Conservation (phyloP, 2,113 vertebrate genomes). For the Eretmodus cyanostictus region DNA sequence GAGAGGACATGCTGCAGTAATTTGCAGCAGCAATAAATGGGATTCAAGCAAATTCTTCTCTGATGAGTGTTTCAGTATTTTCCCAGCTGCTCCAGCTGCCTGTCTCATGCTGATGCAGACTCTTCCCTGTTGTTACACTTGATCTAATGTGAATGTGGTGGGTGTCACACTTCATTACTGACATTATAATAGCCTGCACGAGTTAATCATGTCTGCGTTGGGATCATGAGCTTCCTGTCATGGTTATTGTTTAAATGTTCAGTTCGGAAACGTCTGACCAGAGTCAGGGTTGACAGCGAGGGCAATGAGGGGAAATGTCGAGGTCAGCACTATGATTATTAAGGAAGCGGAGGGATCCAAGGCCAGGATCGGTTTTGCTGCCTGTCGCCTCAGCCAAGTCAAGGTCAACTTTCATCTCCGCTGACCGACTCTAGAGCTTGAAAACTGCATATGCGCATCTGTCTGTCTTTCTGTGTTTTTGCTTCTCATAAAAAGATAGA, state of each 20-base stretch:
- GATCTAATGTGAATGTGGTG: neutral
- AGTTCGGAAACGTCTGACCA: neutral
- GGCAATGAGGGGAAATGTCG: neutral
- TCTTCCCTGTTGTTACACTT: neutral
- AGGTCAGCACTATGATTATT: conserved; percentile 21
- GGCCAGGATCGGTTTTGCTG: conserved; percentile 7
- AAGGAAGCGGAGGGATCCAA: conserved; percentile 16
- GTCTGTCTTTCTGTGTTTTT: conserved; percentile 2
- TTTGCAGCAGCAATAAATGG: neutral
- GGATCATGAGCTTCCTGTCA: conserved; percentile 6
- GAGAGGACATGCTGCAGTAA: neutral
- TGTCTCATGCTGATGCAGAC: neutral
- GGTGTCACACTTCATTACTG: conserved; percentile 33
- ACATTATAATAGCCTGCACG: neutral
- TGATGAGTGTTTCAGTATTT: neutral
- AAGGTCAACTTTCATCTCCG: conserved; percentile 31
- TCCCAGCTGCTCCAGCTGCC: conserved; percentile 43
- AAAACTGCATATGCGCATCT: neutral
- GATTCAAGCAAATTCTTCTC: conserved; percentile 19
- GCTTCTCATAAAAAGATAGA: conserved; percentile 4
- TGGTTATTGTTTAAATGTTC: neutral
- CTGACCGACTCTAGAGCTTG: conserved; percentile 7
- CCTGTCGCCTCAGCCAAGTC: neutral
- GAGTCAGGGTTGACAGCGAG: neutral
- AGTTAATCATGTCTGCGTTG: neutral